Conservation (phyloP, 2,888 invertebrate species). For the Strigamia transsilvanica region DNA sequence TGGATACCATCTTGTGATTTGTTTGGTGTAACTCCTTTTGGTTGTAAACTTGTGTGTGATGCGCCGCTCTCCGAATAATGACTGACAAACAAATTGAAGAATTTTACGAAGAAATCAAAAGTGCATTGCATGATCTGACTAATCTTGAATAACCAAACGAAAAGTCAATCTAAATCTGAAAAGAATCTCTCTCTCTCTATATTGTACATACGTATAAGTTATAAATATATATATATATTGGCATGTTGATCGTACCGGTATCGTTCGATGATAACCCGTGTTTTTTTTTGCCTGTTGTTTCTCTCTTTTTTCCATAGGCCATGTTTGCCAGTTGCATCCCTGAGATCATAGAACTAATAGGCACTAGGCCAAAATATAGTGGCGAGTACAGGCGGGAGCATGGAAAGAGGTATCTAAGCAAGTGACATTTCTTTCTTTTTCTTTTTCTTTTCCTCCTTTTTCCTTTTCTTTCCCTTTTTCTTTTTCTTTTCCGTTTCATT, state of each 20-base stretch:
- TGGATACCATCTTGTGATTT: slow-evolving; percentile 45
- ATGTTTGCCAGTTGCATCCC: slow-evolving; percentile 70
- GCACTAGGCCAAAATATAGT: slow-evolving; percentile 68
- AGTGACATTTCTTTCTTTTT: slow-evolving; percentile 59
- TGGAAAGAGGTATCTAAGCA: slow-evolving; percentile 57
- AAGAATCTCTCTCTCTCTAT: too few species aligned
- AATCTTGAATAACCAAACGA: too few species aligned
- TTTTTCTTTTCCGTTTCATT: not conserved
- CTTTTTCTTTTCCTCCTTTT: slow-evolving; percentile 63
- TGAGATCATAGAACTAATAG: slow-evolving; percentile 69
- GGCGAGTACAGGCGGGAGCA: slow-evolving; percentile 68
- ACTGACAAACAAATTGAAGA: not conserved
- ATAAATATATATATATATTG: not conserved
- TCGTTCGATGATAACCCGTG: slow-evolving; percentile 18
- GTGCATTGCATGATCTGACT: too few species aligned
- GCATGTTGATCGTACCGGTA: slow-evolving; percentile 13
- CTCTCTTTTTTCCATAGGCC: slow-evolving; percentile 62
- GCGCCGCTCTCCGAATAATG: slow-evolving; percentile 43
- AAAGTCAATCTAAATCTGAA: too few species aligned
- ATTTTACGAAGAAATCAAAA: not conserved
- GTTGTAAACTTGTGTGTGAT: slow-evolving; percentile 5
- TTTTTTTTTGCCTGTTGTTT: slow-evolving; percentile 54
- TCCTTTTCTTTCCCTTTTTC: not conserved
- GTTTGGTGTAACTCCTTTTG: not conserved
- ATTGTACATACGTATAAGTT: too few species aligned